These are phyloP conservation scores for Trematomus loennbergii DNA, from an alignment of 2,113 vertebrate genomes.

Conservation along the genomic window DNA sequence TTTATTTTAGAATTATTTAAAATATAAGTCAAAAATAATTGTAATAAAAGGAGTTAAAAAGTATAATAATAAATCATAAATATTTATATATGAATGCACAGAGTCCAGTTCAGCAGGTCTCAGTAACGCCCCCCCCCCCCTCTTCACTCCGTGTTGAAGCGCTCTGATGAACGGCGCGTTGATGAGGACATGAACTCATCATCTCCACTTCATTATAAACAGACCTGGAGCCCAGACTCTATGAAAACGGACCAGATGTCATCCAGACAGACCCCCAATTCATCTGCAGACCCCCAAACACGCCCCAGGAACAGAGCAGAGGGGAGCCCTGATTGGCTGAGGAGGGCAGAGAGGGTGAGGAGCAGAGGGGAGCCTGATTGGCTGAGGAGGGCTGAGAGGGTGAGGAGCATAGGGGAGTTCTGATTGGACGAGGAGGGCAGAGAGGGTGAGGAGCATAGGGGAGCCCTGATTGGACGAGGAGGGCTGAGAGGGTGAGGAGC, in stretches of 20 bases:
- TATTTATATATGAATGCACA: too few relatives aligned
- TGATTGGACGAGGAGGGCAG: conserved; percentile 76
- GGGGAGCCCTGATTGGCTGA: conserved; percentile 26
- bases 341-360: too few relatives aligned
- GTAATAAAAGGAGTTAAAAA: too few relatives aligned
- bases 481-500: conserved; percentile 71
- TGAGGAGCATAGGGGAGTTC: too few relatives aligned
- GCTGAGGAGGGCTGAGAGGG: too few relatives aligned
- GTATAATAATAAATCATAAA: too few relatives aligned
- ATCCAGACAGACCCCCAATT: conserved; percentile 87
- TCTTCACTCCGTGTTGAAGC: too few relatives aligned
- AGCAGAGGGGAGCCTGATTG: too few relatives aligned
- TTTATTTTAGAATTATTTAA: too few relatives aligned
- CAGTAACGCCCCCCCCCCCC: too few relatives aligned
- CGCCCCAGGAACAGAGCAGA: conserved; percentile 70
- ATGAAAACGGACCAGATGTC: conserved; percentile 83
- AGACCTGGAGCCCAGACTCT: conserved; percentile 83
- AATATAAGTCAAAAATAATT: too few relatives aligned
- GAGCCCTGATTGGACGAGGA: conserved; percentile 69
- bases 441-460: conserved; percentile 61
- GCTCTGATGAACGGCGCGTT: conserved; percentile 85
- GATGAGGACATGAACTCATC: conserved; percentile 92
- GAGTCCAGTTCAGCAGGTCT: too few relatives aligned
- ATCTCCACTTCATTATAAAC: conserved; percentile 92
- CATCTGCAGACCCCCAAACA: conserved; percentile 86